A percentile compares a stretch with the other conserved stretches of the same genome.
Conservation (phyloP, 2,888 invertebrate genomes). For the Serrognathus titanus region DNA sequence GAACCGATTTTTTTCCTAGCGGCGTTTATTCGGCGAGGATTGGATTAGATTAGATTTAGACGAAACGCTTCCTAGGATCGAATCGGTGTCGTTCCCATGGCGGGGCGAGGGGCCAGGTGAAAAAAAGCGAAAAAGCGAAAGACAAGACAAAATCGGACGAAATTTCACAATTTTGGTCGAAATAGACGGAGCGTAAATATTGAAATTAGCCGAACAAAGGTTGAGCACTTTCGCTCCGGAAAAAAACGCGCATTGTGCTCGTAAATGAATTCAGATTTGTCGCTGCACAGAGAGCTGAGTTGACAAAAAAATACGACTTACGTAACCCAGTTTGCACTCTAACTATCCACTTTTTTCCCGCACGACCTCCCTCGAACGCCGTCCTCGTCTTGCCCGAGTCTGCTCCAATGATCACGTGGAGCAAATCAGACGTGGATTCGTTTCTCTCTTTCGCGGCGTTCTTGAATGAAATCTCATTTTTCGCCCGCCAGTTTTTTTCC, state of each 20-base stretch:
- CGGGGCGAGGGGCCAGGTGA: too few species aligned
- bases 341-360: too few species aligned
- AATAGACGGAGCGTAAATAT: constrained; percentile 21
- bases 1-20: too few species aligned
- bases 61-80: not conserved
- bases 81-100: not conserved
- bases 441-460: too few species aligned
- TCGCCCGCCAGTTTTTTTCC: too few species aligned
- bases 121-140: too few species aligned
- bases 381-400: too few species aligned
- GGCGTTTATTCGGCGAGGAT: not conserved
- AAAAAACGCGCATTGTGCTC: constrained; percentile 23
- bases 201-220: constrained; percentile 21
- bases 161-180: constrained; percentile 30
- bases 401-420: too few species aligned
- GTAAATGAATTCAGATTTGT: constrained; percentile 4
- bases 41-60: too few species aligned
- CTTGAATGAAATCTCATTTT: too few species aligned
- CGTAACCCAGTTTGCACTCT: not conserved
- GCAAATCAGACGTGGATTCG: too few species aligned
- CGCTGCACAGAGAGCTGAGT: constrained; percentile 15
- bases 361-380: too few species aligned
- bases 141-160: not conserved
- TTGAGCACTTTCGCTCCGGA: constrained; percentile 19
- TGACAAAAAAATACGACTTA: constrained; percentile 5